phyloP scores from a whole-genome alignment of 2,797 vertebrate species.

The Cygnus olor region DNA sequence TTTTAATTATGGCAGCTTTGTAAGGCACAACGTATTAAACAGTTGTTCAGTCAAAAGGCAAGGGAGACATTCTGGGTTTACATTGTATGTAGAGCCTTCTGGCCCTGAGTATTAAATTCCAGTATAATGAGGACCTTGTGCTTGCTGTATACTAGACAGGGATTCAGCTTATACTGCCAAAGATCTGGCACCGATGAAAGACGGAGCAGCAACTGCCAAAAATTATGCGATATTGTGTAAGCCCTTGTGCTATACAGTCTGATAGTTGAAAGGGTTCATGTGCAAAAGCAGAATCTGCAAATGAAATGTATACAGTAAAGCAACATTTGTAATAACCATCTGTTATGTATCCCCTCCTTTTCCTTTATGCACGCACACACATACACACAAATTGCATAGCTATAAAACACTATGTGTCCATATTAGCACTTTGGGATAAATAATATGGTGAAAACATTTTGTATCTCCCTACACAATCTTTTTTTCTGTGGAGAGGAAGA shows the following conservation, averaged over 20 bases:
- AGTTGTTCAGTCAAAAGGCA: slow-evolving; percentile 60
- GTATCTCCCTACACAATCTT: neutral
- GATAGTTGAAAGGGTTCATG: slow-evolving; percentile 1
- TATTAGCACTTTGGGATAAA: neutral
- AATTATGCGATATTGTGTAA: slow-evolving; percentile 64
- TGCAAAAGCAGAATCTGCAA: slow-evolving; percentile 39
- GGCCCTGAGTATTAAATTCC: slow-evolving; percentile 56
- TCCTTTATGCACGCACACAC: neutral
- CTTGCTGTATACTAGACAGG: slow-evolving; percentile 52
- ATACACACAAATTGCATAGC: neutral
- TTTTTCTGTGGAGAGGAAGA: neutral
- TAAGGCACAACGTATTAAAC: neutral
- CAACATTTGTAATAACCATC: slow-evolving; percentile 21
- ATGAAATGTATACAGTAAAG: slow-evolving; percentile 35
- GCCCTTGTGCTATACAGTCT: slow-evolving; percentile 44
- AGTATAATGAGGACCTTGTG: slow-evolving; percentile 72
- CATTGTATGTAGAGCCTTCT: slow-evolving; percentile 57
- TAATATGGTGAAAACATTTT: neutral
- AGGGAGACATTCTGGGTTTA: slow-evolving; percentile 60
- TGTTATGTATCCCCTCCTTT: neutral
- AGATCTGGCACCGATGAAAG: slow-evolving; percentile 42
- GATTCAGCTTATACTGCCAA: slow-evolving; percentile 60
- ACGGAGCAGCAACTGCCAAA: slow-evolving; percentile 62
- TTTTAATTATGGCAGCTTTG: slow-evolving; percentile 64
- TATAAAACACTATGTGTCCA: neutral